phyloP scores from a whole-genome alignment of 2,113 vertebrate species.

The Buteo buteo region DNA sequence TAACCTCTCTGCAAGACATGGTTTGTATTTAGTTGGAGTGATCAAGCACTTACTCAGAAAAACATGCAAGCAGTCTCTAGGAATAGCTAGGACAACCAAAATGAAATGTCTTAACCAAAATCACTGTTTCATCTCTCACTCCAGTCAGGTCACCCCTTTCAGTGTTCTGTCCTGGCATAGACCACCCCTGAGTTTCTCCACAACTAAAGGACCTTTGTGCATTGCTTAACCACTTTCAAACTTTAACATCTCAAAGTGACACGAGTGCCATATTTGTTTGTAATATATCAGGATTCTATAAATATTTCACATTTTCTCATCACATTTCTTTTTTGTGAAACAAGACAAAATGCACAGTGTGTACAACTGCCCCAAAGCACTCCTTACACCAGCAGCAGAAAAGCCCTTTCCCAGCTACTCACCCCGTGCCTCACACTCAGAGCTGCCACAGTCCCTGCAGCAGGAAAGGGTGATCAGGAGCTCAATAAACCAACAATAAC shows the following conservation, averaged over 20 bases:
- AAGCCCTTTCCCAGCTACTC: background rate
- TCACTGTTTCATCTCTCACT: background rate
- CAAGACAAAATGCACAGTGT: background rate
- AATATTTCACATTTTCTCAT: background rate
- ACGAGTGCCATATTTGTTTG: background rate
- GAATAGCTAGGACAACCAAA: background rate
- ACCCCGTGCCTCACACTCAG: fast-evolving
- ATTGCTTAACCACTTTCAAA: background rate
- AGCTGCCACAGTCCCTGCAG: background rate
- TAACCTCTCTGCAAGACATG: background rate
- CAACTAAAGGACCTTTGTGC: background rate
- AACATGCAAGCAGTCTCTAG: background rate
- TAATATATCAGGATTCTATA: background rate
- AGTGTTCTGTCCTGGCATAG: background rate
- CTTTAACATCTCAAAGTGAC: background rate
- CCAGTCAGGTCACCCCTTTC: background rate
- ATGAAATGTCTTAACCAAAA: background rate
- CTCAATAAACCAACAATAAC: background rate
- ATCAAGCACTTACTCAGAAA: background rate
- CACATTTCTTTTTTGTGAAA: background rate
- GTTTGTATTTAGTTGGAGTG: background rate
- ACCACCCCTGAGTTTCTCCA: background rate
- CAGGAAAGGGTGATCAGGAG: background rate
- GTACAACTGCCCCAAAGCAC: background rate
- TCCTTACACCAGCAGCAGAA: background rate